Evolutionary conservation across 2,113 vertebrate genomes (phyloP), one percentile per base, ranked within the genome.

Genomic region (Atrichornis clamosus): DNA sequence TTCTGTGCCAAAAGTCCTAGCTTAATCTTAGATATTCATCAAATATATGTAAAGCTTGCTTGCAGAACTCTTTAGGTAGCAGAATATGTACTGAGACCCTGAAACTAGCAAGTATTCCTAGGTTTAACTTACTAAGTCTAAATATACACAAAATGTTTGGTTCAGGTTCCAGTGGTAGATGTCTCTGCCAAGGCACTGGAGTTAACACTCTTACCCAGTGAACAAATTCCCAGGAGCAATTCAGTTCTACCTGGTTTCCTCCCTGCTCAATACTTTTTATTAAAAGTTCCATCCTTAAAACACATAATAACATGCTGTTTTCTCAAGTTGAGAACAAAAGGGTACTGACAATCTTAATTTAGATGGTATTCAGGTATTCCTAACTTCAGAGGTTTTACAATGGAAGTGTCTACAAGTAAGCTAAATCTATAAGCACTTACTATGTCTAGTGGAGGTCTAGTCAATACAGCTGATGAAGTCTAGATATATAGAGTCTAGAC

Each of bases 181-280:
- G 5, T 23, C 44, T 84, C 26, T 67, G 18, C 14, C 35, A 42
- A 17, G 18, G 15, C 5, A 6, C 15, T 67, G 75, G 32, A 84
- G 12, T 24, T 23, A 80, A 6, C 6, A 26, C 5, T 53, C 10
- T 22, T 37, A 89, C 50, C 3, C 18, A 64, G 47, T 53, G 15
- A 37, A 55, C 19, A 33, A 32, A 42, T 33, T 46, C 55, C 41
- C 49, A 55, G 7, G 13, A 77, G 35, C 32, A 68, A 21, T 68
- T 81, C 39, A 56, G 18, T 63, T 72, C 23, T 67, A 59, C 9
- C 15, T 30, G 15, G 2, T 23, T 83, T 86, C 9, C 10, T 39
- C 8, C 8, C 9, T 1, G 1, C 4, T 79, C 18, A 47, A 10
- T 2, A 18, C 1, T 33, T 42, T 64, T 6, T 13, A 52, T 73